A percentile compares a stretch with the other conserved stretches of the same genome.
Evolutionary conservation across 1,140 invertebrate genomes (phyloP).

Genomic region (Diuraphis noxia): DNA sequence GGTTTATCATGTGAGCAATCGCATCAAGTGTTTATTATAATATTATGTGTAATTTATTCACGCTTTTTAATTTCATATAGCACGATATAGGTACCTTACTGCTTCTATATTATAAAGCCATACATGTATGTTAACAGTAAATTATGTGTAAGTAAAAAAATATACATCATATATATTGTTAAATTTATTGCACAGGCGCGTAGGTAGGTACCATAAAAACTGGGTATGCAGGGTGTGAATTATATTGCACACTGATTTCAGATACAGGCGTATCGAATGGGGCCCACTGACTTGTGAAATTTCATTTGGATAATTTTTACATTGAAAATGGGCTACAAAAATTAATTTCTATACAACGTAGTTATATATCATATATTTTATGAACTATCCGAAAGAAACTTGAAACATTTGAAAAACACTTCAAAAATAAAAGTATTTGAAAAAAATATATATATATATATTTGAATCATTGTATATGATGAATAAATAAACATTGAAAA

Average conservation of each 20-base stretch:
- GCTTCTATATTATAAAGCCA: neutral
- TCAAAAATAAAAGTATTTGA: neutral
- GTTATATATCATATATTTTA: neutral
- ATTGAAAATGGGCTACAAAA: neutral
- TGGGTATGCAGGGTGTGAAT: neutral
- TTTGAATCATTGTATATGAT: neutral
- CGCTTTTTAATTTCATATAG: neutral
- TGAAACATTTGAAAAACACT: too few relatives aligned
- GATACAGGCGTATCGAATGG: neutral
- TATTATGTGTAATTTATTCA: neutral
- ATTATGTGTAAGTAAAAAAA: conserved; percentile 2
- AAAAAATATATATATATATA: neutral
- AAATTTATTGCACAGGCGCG: neutral
- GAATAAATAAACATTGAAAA: neutral
- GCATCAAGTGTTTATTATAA: neutral
- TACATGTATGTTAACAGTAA: neutral
- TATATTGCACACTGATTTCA: neutral
- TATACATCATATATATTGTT: neutral
- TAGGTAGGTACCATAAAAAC: neutral
- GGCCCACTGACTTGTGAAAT: neutral
- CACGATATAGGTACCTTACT: neutral
- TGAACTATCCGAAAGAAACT: neutral
- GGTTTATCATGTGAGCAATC: neutral
- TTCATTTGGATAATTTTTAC: neutral
- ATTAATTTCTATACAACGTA: neutral